Percentiles rank a stretch among this genome's conserved stretches.
Evolutionary conservation across 2,888 invertebrate species (phyloP).

Genomic region (Myopa tessellatipennis): DNA sequence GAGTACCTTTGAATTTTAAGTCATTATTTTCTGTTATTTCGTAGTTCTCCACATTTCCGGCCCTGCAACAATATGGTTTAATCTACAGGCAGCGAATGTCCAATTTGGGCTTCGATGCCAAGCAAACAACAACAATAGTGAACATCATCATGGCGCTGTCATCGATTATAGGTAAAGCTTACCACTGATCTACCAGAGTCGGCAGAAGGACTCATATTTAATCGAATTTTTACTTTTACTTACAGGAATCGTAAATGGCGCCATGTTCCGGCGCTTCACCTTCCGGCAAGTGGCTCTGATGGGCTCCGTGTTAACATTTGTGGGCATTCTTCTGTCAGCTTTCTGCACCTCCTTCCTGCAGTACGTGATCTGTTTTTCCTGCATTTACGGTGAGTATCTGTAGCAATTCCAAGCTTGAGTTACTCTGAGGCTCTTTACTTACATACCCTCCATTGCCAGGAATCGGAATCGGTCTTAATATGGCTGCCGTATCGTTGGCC

Average conservation of each 20-base stretch:
- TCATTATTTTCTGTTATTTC: neutral
- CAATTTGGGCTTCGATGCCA: slow-evolving; percentile 73
- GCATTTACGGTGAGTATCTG: slow-evolving; percentile 74
- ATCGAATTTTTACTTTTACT: slow-evolving; percentile 11
- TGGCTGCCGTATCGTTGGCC: slow-evolving; percentile 77
- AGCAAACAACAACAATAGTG: slow-evolving; percentile 78
- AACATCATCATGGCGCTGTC: slow-evolving; percentile 78
- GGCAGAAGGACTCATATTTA: neutral
- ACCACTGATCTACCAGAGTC: neutral
- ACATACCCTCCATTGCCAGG: slow-evolving; percentile 41
- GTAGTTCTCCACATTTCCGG: slow-evolving; percentile 76
- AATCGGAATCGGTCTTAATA: slow-evolving; percentile 73
- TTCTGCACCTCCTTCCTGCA: slow-evolving; percentile 74
- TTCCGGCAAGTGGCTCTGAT: slow-evolving; percentile 77
- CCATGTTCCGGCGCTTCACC: slow-evolving; percentile 76
- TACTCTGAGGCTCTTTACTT: neutral
- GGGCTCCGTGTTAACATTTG: slow-evolving; percentile 72
- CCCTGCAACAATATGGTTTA: slow-evolving; percentile 79
- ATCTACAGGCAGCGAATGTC: slow-evolving; percentile 75
- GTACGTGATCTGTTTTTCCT: slow-evolving; percentile 75
- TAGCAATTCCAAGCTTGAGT: neutral
- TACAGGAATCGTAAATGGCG: slow-evolving; percentile 74
- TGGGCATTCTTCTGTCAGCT: slow-evolving; percentile 73
- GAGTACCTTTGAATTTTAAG: neutral
- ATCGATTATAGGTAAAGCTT: slow-evolving; percentile 73